These are phyloP conservation scores for Drosophila helvetica DNA, from an alignment of 2,888 invertebrate species.

Conservation along the genomic window DNA sequence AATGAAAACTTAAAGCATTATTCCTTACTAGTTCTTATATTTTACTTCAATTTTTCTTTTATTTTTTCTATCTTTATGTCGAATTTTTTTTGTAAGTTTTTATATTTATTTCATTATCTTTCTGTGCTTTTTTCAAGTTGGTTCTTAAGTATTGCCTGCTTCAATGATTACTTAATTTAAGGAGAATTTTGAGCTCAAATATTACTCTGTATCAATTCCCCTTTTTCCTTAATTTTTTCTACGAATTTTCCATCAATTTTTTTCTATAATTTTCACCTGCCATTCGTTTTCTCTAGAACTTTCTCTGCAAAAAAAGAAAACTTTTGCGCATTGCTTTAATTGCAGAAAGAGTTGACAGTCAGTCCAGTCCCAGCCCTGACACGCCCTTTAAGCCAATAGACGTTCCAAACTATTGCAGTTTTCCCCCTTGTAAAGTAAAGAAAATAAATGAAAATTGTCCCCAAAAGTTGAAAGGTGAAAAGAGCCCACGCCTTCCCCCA, in stretches of 20 bases:
- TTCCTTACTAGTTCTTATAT: no score
- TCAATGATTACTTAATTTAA: constrained; percentile 59
- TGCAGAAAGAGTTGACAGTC: constrained; percentile 41
- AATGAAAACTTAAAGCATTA: no score
- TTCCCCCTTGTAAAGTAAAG: constrained; percentile 7
- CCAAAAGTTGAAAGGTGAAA: constrained; percentile 44
- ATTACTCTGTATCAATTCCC: no score
- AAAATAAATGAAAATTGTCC: constrained; percentile 43
- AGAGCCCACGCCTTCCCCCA: constrained; percentile 23
- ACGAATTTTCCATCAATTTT: not conserved
- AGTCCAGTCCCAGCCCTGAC: constrained; percentile 3
- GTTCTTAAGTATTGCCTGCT: not conserved
- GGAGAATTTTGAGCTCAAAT: constrained; percentile 18
- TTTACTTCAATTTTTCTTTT: no score
- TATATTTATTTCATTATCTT: no score
- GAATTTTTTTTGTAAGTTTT: no score
- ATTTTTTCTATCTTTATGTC: no score
- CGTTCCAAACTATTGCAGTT: constrained; percentile 6
- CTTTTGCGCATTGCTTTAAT: constrained; percentile 54
- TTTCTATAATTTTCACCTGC: not conserved
- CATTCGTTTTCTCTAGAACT: not conserved
- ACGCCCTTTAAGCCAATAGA: constrained; percentile 16
- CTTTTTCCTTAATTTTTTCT: no score
- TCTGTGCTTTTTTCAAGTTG: not conserved
- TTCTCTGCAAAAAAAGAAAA: constrained; percentile 22